Conservation (phyloP, 2,888 invertebrate species). For the Alloplasta piceator region DNA sequence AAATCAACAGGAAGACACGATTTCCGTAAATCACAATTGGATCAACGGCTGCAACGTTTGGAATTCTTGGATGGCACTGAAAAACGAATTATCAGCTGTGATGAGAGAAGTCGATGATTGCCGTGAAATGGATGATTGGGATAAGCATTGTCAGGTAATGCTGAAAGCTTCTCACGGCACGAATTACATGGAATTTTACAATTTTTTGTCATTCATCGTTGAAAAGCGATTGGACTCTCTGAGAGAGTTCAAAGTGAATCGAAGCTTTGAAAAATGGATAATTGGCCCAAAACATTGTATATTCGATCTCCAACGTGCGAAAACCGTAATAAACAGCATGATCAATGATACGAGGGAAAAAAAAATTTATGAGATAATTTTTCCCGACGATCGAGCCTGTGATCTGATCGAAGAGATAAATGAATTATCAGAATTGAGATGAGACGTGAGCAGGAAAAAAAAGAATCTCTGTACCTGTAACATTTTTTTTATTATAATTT, state of each 20-base stretch:
- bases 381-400: constrained; percentile 53
- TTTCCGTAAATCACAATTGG: constrained; percentile 99
- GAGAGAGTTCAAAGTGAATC: constrained; percentile 74
- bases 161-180: constrained; percentile 91
- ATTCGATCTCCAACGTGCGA: constrained; percentile 84
- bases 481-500: constrained; percentile 65
- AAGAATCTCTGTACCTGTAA: constrained; percentile 63
- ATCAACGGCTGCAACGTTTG: constrained; percentile 95
- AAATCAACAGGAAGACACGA: constrained; percentile 90
- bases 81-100: constrained; percentile 87
- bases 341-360: constrained; percentile 79
- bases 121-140: constrained; percentile 89
- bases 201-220: constrained; percentile 87
- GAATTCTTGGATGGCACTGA: constrained; percentile 89
- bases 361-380: constrained; percentile 69
- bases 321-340: constrained; percentile 82
- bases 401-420: constrained; percentile 53
- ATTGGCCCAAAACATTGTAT: constrained; percentile 83
- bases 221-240: constrained; percentile 85
- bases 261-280: constrained; percentile 81
- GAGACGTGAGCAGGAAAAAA: constrained; percentile 33
- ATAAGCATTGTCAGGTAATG: constrained; percentile 92
- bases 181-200: constrained; percentile 88
- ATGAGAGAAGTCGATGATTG: constrained; percentile 93
- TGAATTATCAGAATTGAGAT: neutral